Percentiles rank a stretch among this genome's conserved stretches.
phyloP scores from a whole-genome alignment of 2,888 invertebrate genomes.

The Spialia ferax region DNA sequence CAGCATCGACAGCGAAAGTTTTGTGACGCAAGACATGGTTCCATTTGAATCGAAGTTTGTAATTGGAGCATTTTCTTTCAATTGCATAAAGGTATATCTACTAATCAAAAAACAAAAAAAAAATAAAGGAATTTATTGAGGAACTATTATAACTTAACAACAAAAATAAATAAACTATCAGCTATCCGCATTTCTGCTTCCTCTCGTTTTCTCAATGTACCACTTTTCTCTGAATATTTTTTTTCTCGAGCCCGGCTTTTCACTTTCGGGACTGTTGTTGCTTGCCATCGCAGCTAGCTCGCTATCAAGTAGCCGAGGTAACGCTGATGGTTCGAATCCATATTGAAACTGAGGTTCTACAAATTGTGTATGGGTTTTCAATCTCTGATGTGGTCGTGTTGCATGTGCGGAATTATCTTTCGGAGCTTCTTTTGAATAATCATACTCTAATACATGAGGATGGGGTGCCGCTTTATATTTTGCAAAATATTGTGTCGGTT shows the following conservation, averaged over 20 bases:
- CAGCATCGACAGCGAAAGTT: constrained; percentile 78
- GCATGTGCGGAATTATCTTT: constrained; percentile 65
- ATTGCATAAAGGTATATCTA: not conserved
- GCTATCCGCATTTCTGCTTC: constrained; percentile 69
- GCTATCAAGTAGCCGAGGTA: constrained; percentile 73
- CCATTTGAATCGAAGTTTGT: constrained; percentile 5
- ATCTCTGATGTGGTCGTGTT: constrained; percentile 63
- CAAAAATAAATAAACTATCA: constrained; percentile 71
- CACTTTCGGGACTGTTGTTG: constrained; percentile 72
- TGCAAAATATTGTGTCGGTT: constrained; percentile 62
- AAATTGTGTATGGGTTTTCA: constrained; percentile 67
- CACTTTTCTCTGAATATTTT: constrained; percentile 81
- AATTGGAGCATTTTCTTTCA: constrained; percentile 15
- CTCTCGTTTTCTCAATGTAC: constrained; percentile 78
- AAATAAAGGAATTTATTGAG: constrained; percentile 28
- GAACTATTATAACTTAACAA: constrained; percentile 45
- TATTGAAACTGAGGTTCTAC: constrained; percentile 82
- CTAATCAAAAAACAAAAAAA: not conserved
- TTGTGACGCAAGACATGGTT: constrained; percentile 59
- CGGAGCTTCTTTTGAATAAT: constrained; percentile 64
- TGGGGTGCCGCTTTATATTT: constrained; percentile 64
- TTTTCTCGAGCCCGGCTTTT: constrained; percentile 74
- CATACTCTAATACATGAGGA: constrained; percentile 64
- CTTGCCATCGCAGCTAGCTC: constrained; percentile 78
- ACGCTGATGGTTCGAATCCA: constrained; percentile 76